These are phyloP conservation scores for Triops cancriformis DNA, from an alignment of 1,140 invertebrate species.

Conservation along the genomic window DNA sequence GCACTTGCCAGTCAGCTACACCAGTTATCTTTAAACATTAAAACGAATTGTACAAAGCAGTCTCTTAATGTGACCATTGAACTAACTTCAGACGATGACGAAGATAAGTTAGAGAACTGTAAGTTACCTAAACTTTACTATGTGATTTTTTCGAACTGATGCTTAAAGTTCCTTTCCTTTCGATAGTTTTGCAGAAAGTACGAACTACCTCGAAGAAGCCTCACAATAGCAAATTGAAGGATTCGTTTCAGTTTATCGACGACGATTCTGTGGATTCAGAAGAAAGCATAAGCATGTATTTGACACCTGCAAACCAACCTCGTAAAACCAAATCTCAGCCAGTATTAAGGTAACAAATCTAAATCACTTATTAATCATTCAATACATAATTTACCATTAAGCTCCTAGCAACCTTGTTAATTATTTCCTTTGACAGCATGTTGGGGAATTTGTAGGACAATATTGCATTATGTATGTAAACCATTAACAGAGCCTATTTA, in stretches of 20 bases:
- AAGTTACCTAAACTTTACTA: background rate
- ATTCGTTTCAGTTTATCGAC: background rate
- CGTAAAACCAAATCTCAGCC: conserved; percentile 4
- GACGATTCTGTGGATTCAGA: background rate
- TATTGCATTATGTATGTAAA: background rate
- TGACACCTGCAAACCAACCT: background rate
- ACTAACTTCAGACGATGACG: background rate
- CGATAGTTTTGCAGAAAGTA: background rate
- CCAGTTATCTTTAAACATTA: background rate
- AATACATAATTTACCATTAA: too few species aligned
- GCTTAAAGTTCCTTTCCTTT: background rate
- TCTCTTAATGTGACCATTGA: background rate
- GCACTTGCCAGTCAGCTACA: background rate
- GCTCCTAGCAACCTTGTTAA: too few species aligned
- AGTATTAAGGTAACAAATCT: background rate
- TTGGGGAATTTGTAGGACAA: too few species aligned
- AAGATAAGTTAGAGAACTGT: background rate
- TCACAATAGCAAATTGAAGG: background rate
- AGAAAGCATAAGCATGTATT: background rate
- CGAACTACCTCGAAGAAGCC: background rate
- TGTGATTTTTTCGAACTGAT: background rate
- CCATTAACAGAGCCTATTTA: background rate
- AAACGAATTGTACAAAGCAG: background rate
- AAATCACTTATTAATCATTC: too few species aligned
- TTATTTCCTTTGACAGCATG: too few species aligned